Base-by-base conservation (phyloP, 2,888 invertebrate species). In the Stenoptilia bipunctidactyla region DNA sequence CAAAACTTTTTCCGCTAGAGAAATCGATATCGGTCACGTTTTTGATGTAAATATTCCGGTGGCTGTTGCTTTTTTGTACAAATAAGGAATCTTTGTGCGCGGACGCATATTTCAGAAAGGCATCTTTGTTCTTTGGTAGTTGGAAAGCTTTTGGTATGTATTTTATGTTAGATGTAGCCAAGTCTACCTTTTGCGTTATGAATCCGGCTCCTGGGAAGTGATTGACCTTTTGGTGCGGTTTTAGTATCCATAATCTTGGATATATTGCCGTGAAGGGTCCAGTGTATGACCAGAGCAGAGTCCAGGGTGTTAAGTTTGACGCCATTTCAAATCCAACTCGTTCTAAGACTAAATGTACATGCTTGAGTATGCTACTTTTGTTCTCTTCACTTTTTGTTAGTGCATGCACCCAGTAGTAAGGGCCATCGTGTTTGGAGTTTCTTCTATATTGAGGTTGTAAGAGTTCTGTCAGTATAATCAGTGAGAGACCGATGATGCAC, bases 401-500 rank as follows among this genome's bases (percentile, higher is more conserved):
- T n/a, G n/a, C n/a, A n/a, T n/a, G n/a, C n/a, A n/a, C n/a, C n/a
- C n/a, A n/a, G n/a, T n/a, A n/a, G n/a, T n/a, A n/a, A n/a, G n/a
- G n/a, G n/a, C n/a, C n/a, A 35, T 36, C 30, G 10, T 30, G 10
- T 30, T 10, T 30, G 12, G 9, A n/a, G 8, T 20, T 20, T 8
- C 20, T 20, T 47, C 58, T 60, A 42, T 63, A 65, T 30, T 64
- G 61, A 34, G 55, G 55, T 42, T 70, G 66, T 35, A 71, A 49
- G 43, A 71, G 59, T 52, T 77, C 68, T 49, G 76, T 49, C 13
- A 67, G 15, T 43, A 79, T 65, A 1, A 66, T 77, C 15, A 77
- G 43, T 8, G 66, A 57, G 10, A 80, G 62, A 1, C 72, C 77
- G 27, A 67, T 50, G 44, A 80, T 58, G 54, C 74, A 77, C 42